Percentiles rank a stretch among this genome's conserved stretches.
These are phyloP conservation scores for Lates japonicus DNA, from an alignment of 2,797 vertebrate species.

Conservation along the genomic window DNA sequence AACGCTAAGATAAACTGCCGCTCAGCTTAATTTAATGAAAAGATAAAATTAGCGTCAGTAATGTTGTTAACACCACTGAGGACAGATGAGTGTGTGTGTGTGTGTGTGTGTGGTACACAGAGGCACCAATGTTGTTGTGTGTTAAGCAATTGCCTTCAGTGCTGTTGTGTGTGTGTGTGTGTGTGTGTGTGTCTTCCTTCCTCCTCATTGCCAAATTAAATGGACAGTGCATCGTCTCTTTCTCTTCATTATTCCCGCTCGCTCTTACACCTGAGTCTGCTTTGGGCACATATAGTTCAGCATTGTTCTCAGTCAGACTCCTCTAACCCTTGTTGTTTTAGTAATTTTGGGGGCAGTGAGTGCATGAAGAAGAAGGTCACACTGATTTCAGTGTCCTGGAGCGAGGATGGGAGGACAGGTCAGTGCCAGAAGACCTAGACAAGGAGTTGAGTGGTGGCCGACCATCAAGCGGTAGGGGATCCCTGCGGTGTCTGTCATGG, in stretches of 20 bases:
- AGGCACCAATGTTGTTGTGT: conserved; percentile 50
- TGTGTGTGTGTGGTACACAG: conserved; percentile 31
- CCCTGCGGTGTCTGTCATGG: neutral
- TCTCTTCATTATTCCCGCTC: conserved; percentile 38
- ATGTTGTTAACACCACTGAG: conserved; percentile 54
- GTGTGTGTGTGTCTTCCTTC: conserved; percentile 47
- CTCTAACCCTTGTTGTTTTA: neutral
- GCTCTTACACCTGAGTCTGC: conserved; percentile 23
- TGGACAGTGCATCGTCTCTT: conserved; percentile 46
- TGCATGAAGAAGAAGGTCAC: conserved; percentile 39
- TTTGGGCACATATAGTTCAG: neutral
- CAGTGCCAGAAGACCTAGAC: conserved; percentile 42
- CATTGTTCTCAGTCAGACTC: neutral
- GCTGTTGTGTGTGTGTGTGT: conserved; percentile 24
- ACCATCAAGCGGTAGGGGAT: conserved; percentile 56
- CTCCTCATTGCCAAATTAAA: conserved; percentile 62
- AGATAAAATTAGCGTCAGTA: conserved; percentile 51
- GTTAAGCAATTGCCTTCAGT: conserved; percentile 60
- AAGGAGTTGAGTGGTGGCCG: conserved; percentile 45
- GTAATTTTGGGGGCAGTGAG: conserved; percentile 35
- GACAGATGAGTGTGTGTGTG: conserved; percentile 41
- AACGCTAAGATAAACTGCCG: conserved; percentile 5
- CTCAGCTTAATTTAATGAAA: conserved; percentile 17
- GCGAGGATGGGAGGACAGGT: conserved; percentile 62
- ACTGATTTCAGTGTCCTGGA: conserved; percentile 31